Conservation (phyloP, 2,113 vertebrate genomes). For the Fulica atra region DNA sequence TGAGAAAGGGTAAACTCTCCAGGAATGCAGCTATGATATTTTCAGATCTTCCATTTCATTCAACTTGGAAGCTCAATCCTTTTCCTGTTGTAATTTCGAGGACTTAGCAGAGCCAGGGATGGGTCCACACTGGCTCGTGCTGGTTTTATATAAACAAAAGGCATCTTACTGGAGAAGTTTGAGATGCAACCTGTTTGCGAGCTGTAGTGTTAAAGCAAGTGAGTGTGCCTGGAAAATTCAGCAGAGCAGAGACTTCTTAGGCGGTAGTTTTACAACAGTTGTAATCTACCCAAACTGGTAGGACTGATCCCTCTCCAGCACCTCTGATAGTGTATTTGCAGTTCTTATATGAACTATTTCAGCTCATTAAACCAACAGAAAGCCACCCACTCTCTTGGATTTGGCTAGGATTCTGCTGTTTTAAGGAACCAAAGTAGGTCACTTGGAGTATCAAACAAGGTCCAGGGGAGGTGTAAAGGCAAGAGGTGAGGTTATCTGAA, state of each 20-base stretch:
- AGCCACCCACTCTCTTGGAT: not conserved
- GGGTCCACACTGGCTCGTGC: not conserved
- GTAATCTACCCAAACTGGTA: not conserved
- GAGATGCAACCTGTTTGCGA: not conserved
- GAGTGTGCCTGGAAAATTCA: not conserved
- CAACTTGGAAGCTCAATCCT: not conserved
- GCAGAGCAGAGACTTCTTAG: not conserved
- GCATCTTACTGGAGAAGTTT: not conserved
- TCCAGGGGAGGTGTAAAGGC: not conserved
- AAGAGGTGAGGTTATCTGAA: not conserved
- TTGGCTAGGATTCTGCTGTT: not conserved
- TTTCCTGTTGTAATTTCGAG: not conserved
- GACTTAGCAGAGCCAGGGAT: not conserved
- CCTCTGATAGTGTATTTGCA: not conserved
- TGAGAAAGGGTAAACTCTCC: not conserved
- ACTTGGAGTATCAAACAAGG: not conserved
- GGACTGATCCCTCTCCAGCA: not conserved
- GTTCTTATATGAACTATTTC: not conserved
- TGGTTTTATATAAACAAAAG: not conserved
- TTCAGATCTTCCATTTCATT: not conserved
- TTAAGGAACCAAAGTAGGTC: not conserved
- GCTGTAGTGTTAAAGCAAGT: not conserved
- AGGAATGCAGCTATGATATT: not conserved
- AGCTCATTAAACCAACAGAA: not conserved
- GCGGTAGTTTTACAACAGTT: not conserved